Base-by-base conservation (phyloP, 2,888 invertebrate species). In the Clitarchus hookeri region DNA sequence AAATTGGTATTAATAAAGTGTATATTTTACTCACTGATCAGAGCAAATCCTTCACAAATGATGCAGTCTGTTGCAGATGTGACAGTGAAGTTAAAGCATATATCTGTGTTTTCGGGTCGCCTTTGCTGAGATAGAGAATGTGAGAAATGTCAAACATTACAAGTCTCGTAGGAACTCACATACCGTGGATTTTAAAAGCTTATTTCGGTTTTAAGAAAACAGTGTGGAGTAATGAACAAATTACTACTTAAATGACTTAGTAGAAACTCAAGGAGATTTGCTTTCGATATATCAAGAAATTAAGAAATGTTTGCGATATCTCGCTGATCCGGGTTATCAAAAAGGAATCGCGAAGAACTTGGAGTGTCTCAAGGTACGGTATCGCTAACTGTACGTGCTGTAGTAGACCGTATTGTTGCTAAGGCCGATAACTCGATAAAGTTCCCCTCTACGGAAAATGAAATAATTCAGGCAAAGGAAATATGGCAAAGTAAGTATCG, bases 301-400 rank as follows among this genome's bases (percentile, higher is more conserved):
- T 12, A 84, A 84, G 48, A 84, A 25, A 84, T 84, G n/a, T 84
- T 84, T 84, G 27, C 9, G 54, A 19, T 84, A 53, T 16, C 53
- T 84, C n/a, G 84, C 53, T 6, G 48, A 53, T 84, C 12, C 84
- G 0, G 84, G 9, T 27, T 48, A 48, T 25, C 84, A 84, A 48
- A 84, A 84, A 53, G 82, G 82, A 12, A 44, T 82, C 16, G 82
- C 12, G 82, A 82, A 82, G 36, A 82, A 82, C 27, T 82, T 82
- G 27, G 82, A 36, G 82, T 82, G 23, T 27, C 27, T n/a, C 44
- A 82, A 82, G 13, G 36, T n/a, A 82, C 27, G 19, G 82, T 82
- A 16, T 82, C 82, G 44, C 16, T 36, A 82, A 82, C 82, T 82
- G 16, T 27, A 26, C 27, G 82, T 44, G 44, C 11, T 27, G 82